Base-by-base conservation (phyloP, 2,888 invertebrate species). In the Cactoblastis cactorum region DNA sequence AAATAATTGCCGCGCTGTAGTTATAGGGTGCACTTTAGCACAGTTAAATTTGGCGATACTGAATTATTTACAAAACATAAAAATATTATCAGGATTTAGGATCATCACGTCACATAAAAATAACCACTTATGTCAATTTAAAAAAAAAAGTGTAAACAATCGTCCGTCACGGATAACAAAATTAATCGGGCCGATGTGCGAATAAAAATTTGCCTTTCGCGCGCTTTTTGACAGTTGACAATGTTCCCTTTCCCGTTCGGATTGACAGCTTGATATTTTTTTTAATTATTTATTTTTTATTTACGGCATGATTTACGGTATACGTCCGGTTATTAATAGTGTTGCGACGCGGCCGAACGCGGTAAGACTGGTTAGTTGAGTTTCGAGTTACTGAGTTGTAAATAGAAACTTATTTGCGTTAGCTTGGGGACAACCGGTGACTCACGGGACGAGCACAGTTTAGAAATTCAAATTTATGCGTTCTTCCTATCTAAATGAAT, bases 371-470 rank as follows among this genome's bases (percentile, higher is more conserved):
- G 55, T 45, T 43, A 14, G 39, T 32, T 4, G 33, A 51, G 59
- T 51, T 62, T 63, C 60, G 50, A 45, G 55, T 65, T 63, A 61
- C 65, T 45, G 53, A 49, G 49, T 56, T 57, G 54, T 52, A 62
- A 65, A 65, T 65, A 65, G 62, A 65, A 55, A 53, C 34, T 28
- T 48, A 54, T 57, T 56, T 46, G 55, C 48, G 53, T 49, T 47
- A 32, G 45, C 45, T 49, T 52, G 12, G 22, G 45, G 48, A 45
- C 56, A 53, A 45, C 45, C 48, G 6, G 22, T 56, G 55, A 53
- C 6, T 58, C 57, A 56, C 8, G 34, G 50, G 53, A 54, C 2
- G 17, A 3, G 37, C 9, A 28, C 28, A 28, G 28, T 9, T 9
- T 9, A 9, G 4, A 8, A 28, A 28, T 28, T 9, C 8, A 28